A percentile compares a stretch with the other conserved stretches of the same genome.
phyloP scores from a whole-genome alignment of 2,113 vertebrate genomes.

The Ceyx margarethae region DNA sequence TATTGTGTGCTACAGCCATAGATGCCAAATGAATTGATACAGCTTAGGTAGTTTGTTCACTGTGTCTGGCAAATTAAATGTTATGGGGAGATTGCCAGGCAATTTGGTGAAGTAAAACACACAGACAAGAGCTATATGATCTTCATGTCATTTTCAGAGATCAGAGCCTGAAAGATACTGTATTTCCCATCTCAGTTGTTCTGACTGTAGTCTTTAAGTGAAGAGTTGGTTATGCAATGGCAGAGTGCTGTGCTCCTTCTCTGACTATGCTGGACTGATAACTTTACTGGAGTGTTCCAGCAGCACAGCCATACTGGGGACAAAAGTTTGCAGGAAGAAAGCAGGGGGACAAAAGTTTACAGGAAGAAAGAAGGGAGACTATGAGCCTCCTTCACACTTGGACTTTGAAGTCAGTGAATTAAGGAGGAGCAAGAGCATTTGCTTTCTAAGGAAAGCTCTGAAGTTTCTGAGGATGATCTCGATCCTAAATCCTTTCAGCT shows the following conservation, averaged over 20 bases:
- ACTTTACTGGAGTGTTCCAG: background rate
- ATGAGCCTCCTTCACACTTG: background rate
- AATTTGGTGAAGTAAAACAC: background rate
- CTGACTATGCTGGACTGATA: background rate
- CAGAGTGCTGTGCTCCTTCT: background rate
- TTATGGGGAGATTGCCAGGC: background rate
- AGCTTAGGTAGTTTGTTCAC: background rate
- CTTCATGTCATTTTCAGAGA: background rate
- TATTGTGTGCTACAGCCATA: background rate
- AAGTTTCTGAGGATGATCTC: background rate
- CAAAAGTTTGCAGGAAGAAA: background rate
- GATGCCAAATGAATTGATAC: background rate
- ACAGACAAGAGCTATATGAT: background rate
- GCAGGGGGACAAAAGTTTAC: background rate
- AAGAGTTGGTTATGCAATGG: background rate
- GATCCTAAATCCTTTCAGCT: background rate
- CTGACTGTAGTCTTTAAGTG: background rate
- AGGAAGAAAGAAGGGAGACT: background rate
- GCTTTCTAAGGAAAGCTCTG: background rate
- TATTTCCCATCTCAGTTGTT: background rate
- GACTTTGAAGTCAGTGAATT: background rate
- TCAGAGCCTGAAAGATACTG: background rate
- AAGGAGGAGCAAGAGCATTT: background rate
- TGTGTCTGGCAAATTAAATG: slow-evolving; percentile 17
- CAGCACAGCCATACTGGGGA: background rate